Evolutionary conservation across 2,113 vertebrate genomes (phyloP), one percentile per base, ranked within the genome.

Genomic region (Gorsachius goisagi): DNA sequence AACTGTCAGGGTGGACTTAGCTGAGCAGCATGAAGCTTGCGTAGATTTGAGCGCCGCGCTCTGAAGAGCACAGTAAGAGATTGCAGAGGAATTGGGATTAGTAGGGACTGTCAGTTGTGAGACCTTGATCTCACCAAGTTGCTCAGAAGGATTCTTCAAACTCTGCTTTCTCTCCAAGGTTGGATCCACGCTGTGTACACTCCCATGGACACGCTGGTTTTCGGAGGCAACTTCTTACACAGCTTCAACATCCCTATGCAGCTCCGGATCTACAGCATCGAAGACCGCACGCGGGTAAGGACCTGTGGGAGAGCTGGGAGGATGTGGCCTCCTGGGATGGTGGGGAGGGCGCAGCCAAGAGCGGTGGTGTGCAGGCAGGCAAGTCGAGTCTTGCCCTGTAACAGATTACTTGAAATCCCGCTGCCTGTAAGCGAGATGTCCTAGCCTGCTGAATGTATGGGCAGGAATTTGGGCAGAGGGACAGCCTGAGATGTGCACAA

Each of bases 241-340:
- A 99, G 99, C 93, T 99, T 99, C 97, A 99, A 99, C 97, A 99
- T 99, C 97, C 99, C 99, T 71, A 99, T 99, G 99, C 99, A 99
- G 94, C 99, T 99, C 59, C 99, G 99, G 72, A 99, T 99, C 97
- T 99, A 99, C 97, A 99, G 98, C 96, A 99, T 99, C 23, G 99
- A 99, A 97, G 99, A 99, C 97, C 98, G 99, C 45, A 99, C 99
- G 3, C 98, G 99, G 98, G 99, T 99, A 75, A 98, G 99, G 81
- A 19, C 6, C 59, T 45, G 60, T 3, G 12, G 55, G 37, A 76
- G 27, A n/a, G 23, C 52, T 4, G 64, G 55, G 49, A 53, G 53
- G 27, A 33, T 1, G 5, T 17, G n/a, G 20, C 15, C 39, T 50
- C 45, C n/a, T 15, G 66, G n/a, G 26, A 2, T 9, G 59, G 50